Percentiles rank a stretch among this genome's conserved stretches.
Conservation (phyloP, 2,113 vertebrate genomes). For the Lethenteron camtschaticum region DNA sequence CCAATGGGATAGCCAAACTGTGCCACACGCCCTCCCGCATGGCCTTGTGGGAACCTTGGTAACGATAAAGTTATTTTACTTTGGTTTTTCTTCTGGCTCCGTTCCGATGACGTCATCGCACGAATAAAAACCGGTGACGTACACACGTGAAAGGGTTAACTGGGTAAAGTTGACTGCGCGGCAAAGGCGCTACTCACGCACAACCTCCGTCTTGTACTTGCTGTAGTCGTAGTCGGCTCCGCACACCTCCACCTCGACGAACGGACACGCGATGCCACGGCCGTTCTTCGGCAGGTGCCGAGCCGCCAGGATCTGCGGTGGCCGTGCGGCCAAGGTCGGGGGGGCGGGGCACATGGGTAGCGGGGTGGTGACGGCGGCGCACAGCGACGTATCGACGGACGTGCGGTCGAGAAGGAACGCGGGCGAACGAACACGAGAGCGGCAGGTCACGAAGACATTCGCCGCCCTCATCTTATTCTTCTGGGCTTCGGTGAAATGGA, state of each 20-base stretch:
- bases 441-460: too few relatives aligned
- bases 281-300: slow-evolving; percentile 50
- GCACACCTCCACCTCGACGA: slow-evolving; percentile 49
- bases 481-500: too few relatives aligned
- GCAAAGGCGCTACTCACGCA: slow-evolving; percentile 24
- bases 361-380: too few relatives aligned
- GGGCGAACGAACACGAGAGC: too few relatives aligned
- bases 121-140: too few relatives aligned
- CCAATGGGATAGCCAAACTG: too few relatives aligned
- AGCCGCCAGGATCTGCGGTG: slow-evolving; percentile 34
- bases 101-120: neutral
- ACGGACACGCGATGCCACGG: slow-evolving; percentile 52
- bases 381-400: too few relatives aligned
- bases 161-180: neutral
- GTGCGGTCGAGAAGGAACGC: too few relatives aligned
- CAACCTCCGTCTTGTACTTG: slow-evolving; percentile 46
- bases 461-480: too few relatives aligned
- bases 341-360: neutral
- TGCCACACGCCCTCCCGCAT: neutral
- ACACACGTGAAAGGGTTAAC: neutral
- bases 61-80: neutral
- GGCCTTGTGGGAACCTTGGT: neutral
- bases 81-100: neutral
- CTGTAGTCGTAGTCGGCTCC: slow-evolving; percentile 42
- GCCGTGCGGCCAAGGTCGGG: slow-evolving; percentile 1